Evolutionary conservation across 2,888 invertebrate species (phyloP).

Genomic region (Pheosia gnoma): DNA sequence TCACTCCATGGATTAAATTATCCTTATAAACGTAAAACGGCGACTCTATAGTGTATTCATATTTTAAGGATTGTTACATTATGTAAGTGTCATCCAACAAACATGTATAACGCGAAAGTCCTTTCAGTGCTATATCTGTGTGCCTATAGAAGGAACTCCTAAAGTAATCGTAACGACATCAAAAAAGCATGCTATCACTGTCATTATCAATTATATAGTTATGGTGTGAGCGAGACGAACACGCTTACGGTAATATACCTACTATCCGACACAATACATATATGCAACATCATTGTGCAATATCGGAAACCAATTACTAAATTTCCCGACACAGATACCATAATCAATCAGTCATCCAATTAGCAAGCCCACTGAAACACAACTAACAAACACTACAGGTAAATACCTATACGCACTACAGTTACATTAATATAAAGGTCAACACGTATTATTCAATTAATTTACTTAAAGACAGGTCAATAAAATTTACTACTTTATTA

Average conservation of each 20-base stretch:
- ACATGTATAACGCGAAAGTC: too few relatives aligned
- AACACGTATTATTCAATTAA: constrained; percentile 17
- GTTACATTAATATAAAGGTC: not conserved
- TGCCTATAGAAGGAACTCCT: too few relatives aligned
- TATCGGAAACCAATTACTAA: not conserved
- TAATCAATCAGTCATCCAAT: not conserved
- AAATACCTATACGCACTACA: not conserved
- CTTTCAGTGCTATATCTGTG: too few relatives aligned
- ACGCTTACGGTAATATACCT: not conserved
- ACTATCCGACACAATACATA: not conserved
- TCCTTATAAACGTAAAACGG: too few relatives aligned
- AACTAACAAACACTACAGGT: not conserved
- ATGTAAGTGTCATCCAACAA: too few relatives aligned
- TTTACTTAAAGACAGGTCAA: constrained; percentile 35
- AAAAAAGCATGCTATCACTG: too few relatives aligned
- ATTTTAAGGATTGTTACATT: too few relatives aligned
- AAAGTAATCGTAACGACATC: too few relatives aligned
- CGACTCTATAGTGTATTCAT: too few relatives aligned
- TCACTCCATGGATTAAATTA: too few relatives aligned
- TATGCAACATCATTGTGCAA: not conserved
- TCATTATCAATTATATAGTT: too few relatives aligned
- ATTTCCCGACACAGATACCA: constrained; percentile 1
- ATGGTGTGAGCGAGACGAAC: too few relatives aligned
- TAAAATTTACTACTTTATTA: constrained; percentile 49
- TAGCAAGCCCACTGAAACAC: not conserved